Evolutionary conservation across 2,888 invertebrate genomes (phyloP).

Genomic region (Cyaniris semiargus): DNA sequence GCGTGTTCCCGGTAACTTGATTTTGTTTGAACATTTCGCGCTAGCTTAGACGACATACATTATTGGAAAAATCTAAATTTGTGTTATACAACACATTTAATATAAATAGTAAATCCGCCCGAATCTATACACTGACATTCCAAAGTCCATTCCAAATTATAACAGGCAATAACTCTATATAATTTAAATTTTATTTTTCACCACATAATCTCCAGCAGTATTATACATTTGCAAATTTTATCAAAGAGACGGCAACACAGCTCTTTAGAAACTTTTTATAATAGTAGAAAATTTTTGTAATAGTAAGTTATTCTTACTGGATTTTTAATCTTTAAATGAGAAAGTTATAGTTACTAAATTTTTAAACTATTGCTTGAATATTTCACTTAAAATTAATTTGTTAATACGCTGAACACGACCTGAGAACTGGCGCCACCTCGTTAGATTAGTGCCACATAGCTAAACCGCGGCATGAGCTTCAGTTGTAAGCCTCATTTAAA

Average conservation of each 20-base stretch:
- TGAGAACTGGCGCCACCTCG: background rate
- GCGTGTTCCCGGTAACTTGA: background rate
- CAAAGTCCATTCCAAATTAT: background rate
- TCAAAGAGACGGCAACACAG: background rate
- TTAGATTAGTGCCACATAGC: background rate
- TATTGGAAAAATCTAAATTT: background rate
- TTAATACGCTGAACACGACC: background rate
- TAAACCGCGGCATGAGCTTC: too few relatives aligned
- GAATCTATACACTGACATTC: background rate
- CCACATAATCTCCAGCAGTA: background rate
- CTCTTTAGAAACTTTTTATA: too few relatives aligned
- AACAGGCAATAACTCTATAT: background rate
- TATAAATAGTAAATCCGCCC: background rate
- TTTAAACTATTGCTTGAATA: background rate
- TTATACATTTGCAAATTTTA: background rate
- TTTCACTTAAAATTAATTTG: background rate
- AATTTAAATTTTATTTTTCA: background rate
- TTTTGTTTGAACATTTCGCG: background rate
- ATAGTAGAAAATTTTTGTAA: too few relatives aligned
- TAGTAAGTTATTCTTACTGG: too few relatives aligned
- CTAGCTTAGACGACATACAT: conserved; percentile 4
- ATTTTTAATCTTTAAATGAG: too few relatives aligned
- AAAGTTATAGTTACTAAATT: background rate
- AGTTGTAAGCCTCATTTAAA: background rate
- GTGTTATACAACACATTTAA: conserved; percentile 3